Percentiles rank a stretch among this genome's conserved stretches.
Conservation (phyloP, 2,113 vertebrate species). For the Ovis canadensis region DNA sequence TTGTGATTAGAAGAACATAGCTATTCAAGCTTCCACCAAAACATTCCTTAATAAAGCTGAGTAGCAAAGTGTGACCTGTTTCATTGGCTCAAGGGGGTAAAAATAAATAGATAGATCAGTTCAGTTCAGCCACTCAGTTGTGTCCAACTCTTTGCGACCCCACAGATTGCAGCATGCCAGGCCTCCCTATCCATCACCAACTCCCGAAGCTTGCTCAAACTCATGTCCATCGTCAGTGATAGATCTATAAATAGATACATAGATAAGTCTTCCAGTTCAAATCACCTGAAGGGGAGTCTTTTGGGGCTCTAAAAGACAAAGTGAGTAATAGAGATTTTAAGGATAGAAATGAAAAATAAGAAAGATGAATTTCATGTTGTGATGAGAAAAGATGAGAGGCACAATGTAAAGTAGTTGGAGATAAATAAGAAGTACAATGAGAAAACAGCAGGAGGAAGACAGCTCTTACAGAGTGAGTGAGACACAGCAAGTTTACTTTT, state of each 20-base stretch:
- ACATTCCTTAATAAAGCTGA: background rate
- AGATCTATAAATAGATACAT: background rate
- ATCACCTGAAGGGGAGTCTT: background rate
- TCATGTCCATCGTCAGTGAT: background rate
- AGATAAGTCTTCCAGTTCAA: background rate
- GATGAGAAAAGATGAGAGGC: background rate
- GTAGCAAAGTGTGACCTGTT: background rate
- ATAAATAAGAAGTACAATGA: background rate
- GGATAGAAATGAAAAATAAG: background rate
- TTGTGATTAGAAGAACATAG: background rate
- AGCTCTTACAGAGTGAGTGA: background rate
- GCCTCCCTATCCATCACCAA: background rate
- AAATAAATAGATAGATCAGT: background rate
- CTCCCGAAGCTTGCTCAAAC: background rate
- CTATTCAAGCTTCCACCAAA: background rate
- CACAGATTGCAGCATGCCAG: background rate
- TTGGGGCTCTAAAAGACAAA: background rate
- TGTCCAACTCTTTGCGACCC: background rate
- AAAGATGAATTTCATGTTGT: background rate
- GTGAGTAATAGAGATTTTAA: background rate
- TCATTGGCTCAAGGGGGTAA: background rate
- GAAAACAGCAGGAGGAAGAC: background rate
- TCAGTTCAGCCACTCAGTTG: background rate
- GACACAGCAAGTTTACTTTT: background rate
- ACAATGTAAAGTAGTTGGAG: background rate